Evolutionary conservation across 2,888 invertebrate species (phyloP).

Genomic region (Nomada goodeniana): DNA sequence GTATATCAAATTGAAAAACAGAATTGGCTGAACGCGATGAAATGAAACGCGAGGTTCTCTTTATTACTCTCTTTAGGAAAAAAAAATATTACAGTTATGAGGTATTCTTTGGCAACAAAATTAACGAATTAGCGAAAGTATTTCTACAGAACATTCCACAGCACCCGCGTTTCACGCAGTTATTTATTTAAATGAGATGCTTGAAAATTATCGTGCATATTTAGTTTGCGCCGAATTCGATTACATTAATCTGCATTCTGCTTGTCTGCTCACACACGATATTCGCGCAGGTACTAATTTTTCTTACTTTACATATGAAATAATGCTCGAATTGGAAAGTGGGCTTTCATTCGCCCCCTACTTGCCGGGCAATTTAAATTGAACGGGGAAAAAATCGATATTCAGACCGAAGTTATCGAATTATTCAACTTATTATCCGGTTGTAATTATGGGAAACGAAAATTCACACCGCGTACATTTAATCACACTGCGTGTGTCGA

Average conservation of each 20-base stretch:
- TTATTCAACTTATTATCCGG: conserved; percentile 1
- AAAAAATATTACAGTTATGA: background rate
- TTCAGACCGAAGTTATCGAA: background rate
- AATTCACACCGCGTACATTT: conserved; percentile 1
- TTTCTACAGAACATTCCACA: background rate
- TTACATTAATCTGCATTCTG: conserved; percentile 16
- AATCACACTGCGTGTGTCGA: background rate
- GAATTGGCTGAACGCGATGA: no score
- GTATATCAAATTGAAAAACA: no score
- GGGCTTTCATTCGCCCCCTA: background rate
- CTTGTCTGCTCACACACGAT: background rate
- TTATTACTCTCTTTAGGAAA: background rate
- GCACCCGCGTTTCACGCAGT: background rate
- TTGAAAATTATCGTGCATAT: background rate
- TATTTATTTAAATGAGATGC: conserved; percentile 6
- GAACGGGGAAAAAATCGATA: background rate
- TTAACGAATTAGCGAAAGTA: background rate
- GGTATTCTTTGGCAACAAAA: background rate
- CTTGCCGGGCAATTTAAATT: background rate
- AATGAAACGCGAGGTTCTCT: background rate
- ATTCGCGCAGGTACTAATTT: no score
- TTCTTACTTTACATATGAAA: conserved; percentile 7
- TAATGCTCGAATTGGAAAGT: background rate
- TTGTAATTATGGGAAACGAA: conserved; percentile 14
- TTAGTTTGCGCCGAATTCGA: background rate